These are phyloP conservation scores for Drosophila chauvacae DNA, from an alignment of 1,140 invertebrate species.

Conservation along the genomic window DNA sequence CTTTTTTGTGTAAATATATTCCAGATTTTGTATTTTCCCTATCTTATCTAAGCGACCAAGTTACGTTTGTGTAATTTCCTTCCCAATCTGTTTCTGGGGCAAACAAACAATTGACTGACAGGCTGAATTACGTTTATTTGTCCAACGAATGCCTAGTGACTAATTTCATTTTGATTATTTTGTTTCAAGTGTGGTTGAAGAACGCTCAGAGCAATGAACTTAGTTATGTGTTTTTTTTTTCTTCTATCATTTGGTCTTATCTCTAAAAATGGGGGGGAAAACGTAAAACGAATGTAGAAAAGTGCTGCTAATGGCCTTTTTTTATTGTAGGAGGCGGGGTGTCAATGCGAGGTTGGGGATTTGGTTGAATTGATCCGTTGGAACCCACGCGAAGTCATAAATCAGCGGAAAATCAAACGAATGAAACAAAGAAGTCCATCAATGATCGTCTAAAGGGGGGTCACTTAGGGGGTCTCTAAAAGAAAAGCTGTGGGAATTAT, in stretches of 20 bases:
- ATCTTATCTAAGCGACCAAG: constrained; percentile 26
- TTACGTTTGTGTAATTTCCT: constrained; percentile 29
- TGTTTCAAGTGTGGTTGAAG: constrained; percentile 33
- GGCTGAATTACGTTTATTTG: constrained; percentile 41
- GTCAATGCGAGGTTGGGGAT: constrained; percentile 19
- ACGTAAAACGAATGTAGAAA: constrained; percentile 28
- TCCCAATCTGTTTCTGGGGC: constrained; percentile 28
- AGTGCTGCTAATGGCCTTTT: constrained; percentile 41
- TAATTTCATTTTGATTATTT: constrained; percentile 52
- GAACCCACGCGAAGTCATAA: constrained; percentile 38
- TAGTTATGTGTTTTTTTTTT: constrained; percentile 21
- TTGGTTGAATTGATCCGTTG: constrained; percentile 24
- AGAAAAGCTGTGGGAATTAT: constrained; percentile 1
- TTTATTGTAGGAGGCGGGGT: constrained; percentile 5
- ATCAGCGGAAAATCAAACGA: constrained; percentile 42
- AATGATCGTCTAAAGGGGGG: constrained; percentile 8
- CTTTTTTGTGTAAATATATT: constrained; percentile 3
- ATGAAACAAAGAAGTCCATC: constrained; percentile 30
- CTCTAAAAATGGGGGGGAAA: constrained; percentile 23
- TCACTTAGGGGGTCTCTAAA: constrained; percentile 3
- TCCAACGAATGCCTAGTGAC: constrained; percentile 37
- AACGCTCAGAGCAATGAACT: constrained; percentile 37
- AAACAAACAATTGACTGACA: constrained; percentile 34
- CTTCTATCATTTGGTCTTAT: constrained; percentile 26
- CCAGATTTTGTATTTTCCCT: constrained; percentile 3